phyloP scores from a whole-genome alignment of 2,113 vertebrate genomes.

The Aegypius monachus region DNA sequence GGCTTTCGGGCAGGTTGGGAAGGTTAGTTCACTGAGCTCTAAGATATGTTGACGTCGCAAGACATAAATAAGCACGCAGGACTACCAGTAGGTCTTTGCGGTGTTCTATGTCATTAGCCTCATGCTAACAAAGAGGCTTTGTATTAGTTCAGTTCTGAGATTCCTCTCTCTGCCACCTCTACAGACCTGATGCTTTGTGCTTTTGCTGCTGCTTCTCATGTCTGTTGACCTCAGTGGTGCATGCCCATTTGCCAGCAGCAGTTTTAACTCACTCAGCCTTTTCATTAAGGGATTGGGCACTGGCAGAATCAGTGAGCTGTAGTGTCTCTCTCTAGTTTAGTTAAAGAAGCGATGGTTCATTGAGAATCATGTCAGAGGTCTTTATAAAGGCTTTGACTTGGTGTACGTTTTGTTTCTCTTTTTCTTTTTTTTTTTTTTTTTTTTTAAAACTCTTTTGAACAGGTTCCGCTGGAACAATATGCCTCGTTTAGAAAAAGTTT shows the following conservation, averaged over 20 bases:
- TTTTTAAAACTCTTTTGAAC: neutral
- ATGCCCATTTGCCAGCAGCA: neutral
- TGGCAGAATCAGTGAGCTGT: neutral
- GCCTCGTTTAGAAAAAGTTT: slow-evolving; percentile 88
- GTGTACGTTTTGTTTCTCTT: neutral
- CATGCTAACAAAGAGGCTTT: slow-evolving; percentile 6
- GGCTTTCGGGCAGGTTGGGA: neutral
- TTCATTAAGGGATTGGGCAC: neutral
- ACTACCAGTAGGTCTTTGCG: neutral
- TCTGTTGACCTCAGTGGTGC: neutral
- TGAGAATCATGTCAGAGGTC: neutral
- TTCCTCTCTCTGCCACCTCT: neutral
- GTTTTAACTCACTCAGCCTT: neutral
- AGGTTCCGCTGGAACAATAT: slow-evolving; percentile 96
- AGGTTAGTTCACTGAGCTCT: neutral
- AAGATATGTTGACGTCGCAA: rapidly evolving
- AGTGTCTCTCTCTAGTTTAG: neutral
- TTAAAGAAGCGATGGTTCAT: neutral
- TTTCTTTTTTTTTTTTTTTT: neutral
- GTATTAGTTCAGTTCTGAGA: neutral
- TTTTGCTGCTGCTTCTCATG: neutral
- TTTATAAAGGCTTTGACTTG: neutral
- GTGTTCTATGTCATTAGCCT: neutral
- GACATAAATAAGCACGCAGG: neutral
- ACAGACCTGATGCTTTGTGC: slow-evolving; percentile 1